Conservation (phyloP, 2,888 invertebrate species). For the Nipponacmea schrenckii region DNA sequence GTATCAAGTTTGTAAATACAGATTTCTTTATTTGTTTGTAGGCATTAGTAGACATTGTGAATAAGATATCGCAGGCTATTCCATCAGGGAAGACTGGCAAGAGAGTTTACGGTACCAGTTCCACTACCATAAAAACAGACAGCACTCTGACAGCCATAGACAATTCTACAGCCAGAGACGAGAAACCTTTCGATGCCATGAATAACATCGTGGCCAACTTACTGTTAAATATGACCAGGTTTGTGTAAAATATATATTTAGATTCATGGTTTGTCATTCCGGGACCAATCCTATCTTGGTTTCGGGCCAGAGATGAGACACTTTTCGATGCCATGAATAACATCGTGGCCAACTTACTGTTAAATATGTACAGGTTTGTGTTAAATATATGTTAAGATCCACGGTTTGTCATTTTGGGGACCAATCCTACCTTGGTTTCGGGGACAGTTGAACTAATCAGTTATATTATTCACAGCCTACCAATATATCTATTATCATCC, state of each 20-base stretch:
- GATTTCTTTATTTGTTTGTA: conserved; percentile 29
- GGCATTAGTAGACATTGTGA: conserved; percentile 65
- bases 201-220: conserved; percentile 69
- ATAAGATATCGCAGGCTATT: conserved; percentile 60
- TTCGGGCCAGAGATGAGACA: conserved; percentile 56
- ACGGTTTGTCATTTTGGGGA: no score
- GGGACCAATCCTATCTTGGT: no score
- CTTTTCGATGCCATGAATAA: conserved; percentile 70
- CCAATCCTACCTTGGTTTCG: no score
- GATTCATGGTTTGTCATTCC: no score
- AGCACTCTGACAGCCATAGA: conserved; percentile 58
- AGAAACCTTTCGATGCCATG: conserved; percentile 69
- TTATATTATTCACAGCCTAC: no score
- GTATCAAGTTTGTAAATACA: background rate
- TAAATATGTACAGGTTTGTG: conserved; percentile 68
- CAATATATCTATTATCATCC: no score
- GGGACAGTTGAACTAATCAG: no score
- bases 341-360: conserved; percentile 68
- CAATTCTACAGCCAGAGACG: conserved; percentile 56
- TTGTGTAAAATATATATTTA: conserved; percentile 1
- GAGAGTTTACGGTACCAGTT: conserved; percentile 44
- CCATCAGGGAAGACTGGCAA: conserved; percentile 61
- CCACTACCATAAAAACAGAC: conserved; percentile 49
- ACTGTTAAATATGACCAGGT: conserved; percentile 69
- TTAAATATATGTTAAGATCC: background rate